These are phyloP conservation scores for Nasonovia ribisnigri DNA, from an alignment of 2,888 invertebrate genomes.

Conservation along the genomic window DNA sequence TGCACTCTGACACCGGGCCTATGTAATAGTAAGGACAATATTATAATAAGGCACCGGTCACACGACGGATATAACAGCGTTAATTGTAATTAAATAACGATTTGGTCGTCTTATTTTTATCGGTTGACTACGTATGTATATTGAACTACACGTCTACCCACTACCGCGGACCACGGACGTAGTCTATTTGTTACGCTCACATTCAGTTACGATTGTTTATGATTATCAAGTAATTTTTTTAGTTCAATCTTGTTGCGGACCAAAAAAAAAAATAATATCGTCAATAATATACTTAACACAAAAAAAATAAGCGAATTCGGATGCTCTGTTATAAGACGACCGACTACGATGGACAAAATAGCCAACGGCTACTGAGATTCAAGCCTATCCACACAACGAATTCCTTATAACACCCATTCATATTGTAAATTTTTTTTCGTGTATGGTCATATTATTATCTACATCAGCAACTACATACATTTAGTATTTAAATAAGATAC, in stretches of 20 bases:
- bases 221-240: not conserved
- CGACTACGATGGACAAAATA: not conserved
- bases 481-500: not conserved
- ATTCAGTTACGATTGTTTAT: not conserved
- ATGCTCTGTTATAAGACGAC: not conserved
- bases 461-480: not conserved
- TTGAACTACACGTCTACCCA: not conserved
- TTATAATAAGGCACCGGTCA: not conserved
- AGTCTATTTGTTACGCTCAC: not conserved
- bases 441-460: not conserved
- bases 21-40: not conserved
- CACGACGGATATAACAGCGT: not conserved
- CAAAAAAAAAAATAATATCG: not conserved
- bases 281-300: too few species aligned
- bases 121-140: not conserved
- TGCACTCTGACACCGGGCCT: not conserved
- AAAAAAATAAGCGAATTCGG: not conserved
- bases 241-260: too few species aligned
- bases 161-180: not conserved
- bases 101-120: not conserved
- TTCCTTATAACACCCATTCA: not conserved
- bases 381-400: not conserved
- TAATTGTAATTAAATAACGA: constrained; percentile 12
- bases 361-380: not conserved
- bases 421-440: not conserved